Base-by-base conservation (phyloP, 2,797 vertebrate genomes). In the Capromys pilorides region DNA sequence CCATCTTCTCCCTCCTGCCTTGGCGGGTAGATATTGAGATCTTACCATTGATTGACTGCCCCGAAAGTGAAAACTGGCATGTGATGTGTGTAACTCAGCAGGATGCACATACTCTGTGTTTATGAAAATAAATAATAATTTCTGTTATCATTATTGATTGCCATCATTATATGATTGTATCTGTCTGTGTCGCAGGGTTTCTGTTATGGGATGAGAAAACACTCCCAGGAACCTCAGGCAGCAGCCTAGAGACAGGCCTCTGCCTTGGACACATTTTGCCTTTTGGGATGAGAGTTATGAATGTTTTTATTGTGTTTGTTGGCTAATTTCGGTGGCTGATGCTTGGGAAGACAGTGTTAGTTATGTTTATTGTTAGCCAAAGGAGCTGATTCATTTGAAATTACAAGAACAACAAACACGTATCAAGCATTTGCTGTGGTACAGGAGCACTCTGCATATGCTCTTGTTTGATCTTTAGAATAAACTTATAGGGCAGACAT, bases 71-170 rank as follows among this genome's bases (percentile, higher is more conserved):
- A 85, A 66, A 54, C 95, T 97, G 96, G 92, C 95, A 28, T 97
- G 93, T 93, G 97, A 91, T 95, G 92, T 91, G 92, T 96, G 95
- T 96, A 93, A 88, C 97, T 80, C 92, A 67, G 96, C 12, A 0
- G 96, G 97, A 94, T 0, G 5, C 81, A 13, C 28, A 0, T 59
- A 93, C 0, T 95, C 18, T 61, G 86, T 92, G 90, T 92, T 95
- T 96, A 91, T 97, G 95, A 95, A 96, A 97, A 93, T 94, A 97
- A 97, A 97, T 97, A 97, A 95, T 96, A 85, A 94, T 96, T 95
- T 82, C 96, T 93, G 92, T 93, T 97, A 96, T 90, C 0, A 0
- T 94, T 97, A 90, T 96, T 95, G 96, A 97, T 97, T 94, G 96
- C 81, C 93, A 73, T 87, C 36, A 51, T 95, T 96, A 96, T 95